These are phyloP conservation scores for Mesorhabditis belari DNA, from an alignment of 2,888 invertebrate species.

Conservation along the genomic window DNA sequence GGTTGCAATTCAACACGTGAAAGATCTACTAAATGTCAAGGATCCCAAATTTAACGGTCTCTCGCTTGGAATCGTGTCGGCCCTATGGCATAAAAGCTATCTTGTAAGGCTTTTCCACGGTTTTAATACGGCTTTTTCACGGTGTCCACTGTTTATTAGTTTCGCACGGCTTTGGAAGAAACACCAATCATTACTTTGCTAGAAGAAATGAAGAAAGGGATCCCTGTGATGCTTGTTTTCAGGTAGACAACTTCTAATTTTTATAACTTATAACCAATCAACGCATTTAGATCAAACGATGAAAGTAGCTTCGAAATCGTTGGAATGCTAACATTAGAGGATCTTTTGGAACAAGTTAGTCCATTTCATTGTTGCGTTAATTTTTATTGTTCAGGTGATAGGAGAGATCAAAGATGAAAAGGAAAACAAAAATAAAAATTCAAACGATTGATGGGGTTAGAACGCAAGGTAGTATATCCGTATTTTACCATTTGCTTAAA, in stretches of 20 bases:
- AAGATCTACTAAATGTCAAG: neutral
- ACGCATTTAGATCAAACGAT: too few species aligned
- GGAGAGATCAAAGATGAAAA: neutral
- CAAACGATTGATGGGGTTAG: too few species aligned
- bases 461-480: too few species aligned
- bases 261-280: too few species aligned
- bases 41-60: neutral
- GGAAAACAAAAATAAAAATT: neutral
- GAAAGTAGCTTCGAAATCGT: neutral
- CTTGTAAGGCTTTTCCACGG: neutral
- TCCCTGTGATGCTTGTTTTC: neutral
- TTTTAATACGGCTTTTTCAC: neutral
- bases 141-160: too few species aligned
- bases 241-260: too few species aligned
- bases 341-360: neutral
- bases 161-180: neutral
- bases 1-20: neutral
- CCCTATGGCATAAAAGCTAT: neutral
- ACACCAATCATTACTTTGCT: neutral
- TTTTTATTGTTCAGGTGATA: neutral
- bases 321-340: neutral
- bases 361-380: neutral
- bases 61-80: neutral
- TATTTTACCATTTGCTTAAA: too few species aligned
- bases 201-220: neutral